These are phyloP conservation scores for Xiphophorus birchmanni DNA, from an alignment of 2,797 vertebrate species.

Conservation along the genomic window DNA sequence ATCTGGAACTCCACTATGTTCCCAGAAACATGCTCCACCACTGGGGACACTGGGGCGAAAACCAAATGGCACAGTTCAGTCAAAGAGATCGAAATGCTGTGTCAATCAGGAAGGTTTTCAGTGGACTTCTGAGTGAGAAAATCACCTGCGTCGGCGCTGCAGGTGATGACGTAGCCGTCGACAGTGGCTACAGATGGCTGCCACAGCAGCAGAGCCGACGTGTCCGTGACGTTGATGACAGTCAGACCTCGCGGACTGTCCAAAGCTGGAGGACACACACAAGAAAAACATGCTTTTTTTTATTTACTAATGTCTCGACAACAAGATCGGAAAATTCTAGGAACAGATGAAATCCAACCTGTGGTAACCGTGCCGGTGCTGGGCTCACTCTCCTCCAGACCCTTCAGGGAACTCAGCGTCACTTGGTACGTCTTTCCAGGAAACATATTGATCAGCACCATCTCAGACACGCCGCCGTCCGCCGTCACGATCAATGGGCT, in stretches of 20 bases:
- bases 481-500: constrained; percentile 79
- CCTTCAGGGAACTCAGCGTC: constrained; percentile 87
- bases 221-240: constrained; percentile 88
- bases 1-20: constrained; percentile 90
- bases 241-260: constrained; percentile 87
- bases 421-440: constrained; percentile 89
- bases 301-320: not conserved
- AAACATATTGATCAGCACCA: constrained; percentile 80
- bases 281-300: not conserved
- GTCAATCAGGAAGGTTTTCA: not conserved
- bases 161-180: constrained; percentile 90
- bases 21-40: constrained; percentile 86
- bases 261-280: constrained; percentile 78
- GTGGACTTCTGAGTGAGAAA: not conserved
- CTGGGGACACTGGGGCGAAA: constrained; percentile 76
- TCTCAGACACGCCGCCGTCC: constrained; percentile 83
- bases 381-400: constrained; percentile 92
- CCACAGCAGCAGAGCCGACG: constrained; percentile 89
- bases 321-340: not conserved
- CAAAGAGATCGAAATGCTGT: not conserved
- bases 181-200: constrained; percentile 89
- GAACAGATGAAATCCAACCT: constrained; percentile 75
- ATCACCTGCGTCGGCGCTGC: constrained; percentile 83
- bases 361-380: constrained; percentile 85
- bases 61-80: not conserved